Percentiles rank a stretch among this genome's conserved stretches.
Conservation (phyloP, 2,113 vertebrate genomes). For the Hipposideros armiger region DNA sequence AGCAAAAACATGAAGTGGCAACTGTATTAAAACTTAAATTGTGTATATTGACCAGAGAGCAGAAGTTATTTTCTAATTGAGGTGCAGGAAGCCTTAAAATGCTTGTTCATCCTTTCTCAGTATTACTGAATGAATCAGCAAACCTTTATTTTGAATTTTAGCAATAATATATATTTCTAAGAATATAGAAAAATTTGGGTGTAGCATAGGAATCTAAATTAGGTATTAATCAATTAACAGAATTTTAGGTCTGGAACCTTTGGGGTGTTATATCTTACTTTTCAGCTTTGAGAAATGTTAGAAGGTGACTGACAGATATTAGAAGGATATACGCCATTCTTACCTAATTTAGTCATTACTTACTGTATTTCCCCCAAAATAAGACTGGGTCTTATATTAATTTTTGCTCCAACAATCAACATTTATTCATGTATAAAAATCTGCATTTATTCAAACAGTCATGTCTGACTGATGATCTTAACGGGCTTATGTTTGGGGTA, state of each 20-base stretch:
- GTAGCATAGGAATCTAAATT: not conserved
- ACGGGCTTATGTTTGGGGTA: no score
- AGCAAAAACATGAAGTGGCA: not conserved
- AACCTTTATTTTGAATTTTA: not conserved
- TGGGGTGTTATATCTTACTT: not conserved
- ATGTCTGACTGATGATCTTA: no score
- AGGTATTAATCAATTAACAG: not conserved
- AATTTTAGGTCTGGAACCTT: not conserved
- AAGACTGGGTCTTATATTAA: no score
- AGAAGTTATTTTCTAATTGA: conserved; percentile 42
- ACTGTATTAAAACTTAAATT: conserved; percentile 4
- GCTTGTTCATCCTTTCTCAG: conserved; percentile 62
- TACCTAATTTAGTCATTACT: not conserved
- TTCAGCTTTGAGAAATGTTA: not conserved
- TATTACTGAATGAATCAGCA: conserved; percentile 56
- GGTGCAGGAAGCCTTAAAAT: conserved; percentile 44
- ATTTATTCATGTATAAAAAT: no score
- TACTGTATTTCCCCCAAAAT: not conserved
- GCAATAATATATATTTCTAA: not conserved
- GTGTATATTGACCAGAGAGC: not conserved
- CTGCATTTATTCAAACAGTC: no score
- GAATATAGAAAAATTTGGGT: not conserved
- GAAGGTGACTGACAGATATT: not conserved
- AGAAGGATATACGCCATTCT: not conserved
- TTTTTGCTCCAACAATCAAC: no score